A percentile compares a stretch with the other conserved stretches of the same genome.
Evolutionary conservation across 2,888 invertebrate species (phyloP).

Genomic region (Lasioglossum figueresi): DNA sequence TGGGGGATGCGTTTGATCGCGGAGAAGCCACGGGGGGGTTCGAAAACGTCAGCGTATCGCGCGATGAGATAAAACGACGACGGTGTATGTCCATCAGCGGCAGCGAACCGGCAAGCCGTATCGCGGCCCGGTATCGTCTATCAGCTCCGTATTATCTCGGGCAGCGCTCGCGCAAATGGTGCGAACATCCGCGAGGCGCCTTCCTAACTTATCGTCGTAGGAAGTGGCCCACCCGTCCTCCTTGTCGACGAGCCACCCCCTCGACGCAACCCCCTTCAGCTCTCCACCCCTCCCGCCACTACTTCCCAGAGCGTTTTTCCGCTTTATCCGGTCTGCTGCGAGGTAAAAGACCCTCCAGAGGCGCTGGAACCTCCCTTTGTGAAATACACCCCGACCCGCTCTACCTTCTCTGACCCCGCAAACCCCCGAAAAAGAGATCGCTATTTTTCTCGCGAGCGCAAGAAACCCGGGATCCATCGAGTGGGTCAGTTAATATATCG

Average conservation of each 20-base stretch:
- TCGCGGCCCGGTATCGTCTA: conserved; percentile 76
- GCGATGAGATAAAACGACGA: conserved; percentile 62
- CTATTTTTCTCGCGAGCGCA: conserved; percentile 47
- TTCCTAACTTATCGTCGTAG: conserved; percentile 82
- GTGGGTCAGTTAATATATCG: conserved; percentile 31
- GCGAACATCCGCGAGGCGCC: conserved; percentile 82
- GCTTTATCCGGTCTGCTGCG: conserved; percentile 61
- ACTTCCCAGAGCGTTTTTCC: conserved; percentile 45
- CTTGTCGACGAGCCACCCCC: conserved; percentile 51
- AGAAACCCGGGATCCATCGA: not conserved
- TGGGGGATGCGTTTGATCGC: conserved; percentile 15
- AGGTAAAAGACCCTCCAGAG: conserved; percentile 60
- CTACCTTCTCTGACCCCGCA: conserved; percentile 14
- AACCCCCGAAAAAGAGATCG: conserved; percentile 39
- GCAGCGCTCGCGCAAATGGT: conserved; percentile 80
- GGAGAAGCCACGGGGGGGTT: not conserved
- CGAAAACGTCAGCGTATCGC: conserved; percentile 51
- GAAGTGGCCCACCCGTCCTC: conserved; percentile 76
- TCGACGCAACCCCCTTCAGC: conserved; percentile 1
- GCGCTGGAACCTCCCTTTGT: conserved; percentile 46
- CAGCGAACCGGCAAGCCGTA: conserved; percentile 68
- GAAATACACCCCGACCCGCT: conserved; percentile 36
- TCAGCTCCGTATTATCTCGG: conserved; percentile 77
- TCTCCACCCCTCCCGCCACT: not conserved
- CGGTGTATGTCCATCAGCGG: conserved; percentile 73